Evolutionary conservation across 2,113 vertebrate species (phyloP).

Genomic region (Epinephelus moara): DNA sequence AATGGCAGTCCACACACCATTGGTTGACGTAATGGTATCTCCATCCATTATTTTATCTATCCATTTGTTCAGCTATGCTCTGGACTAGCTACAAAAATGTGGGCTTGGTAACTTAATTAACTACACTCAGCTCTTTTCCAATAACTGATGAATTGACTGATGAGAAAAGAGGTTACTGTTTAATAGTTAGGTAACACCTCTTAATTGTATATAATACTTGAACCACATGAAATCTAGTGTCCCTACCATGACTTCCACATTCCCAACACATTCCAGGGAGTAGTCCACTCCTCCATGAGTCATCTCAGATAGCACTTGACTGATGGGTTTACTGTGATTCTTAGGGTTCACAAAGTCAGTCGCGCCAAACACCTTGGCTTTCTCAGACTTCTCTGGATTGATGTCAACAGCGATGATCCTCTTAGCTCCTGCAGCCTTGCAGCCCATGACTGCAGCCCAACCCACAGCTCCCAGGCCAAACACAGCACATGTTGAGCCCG

Average conservation of each 20-base stretch:
- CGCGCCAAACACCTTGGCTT: constrained; percentile 86
- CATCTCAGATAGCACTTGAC: constrained; percentile 85
- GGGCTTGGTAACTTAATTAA: no score
- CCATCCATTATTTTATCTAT: no score
- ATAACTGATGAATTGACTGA: no score
- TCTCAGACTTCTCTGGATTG: constrained; percentile 87
- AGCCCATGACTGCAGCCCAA: constrained; percentile 88
- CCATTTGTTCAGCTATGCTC: no score
- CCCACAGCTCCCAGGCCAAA: constrained; percentile 91
- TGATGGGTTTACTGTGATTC: constrained; percentile 83
- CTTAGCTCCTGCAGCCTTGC: constrained; percentile 85
- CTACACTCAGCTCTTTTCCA: no score
- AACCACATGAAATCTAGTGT: neutral
- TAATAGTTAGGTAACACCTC: no score
- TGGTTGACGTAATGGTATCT: no score
- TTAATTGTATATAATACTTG: no score
- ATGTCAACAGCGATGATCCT: constrained; percentile 86
- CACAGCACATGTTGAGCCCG: constrained; percentile 87
- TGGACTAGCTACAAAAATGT: no score
- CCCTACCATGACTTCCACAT: constrained; percentile 84
- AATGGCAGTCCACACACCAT: no score
- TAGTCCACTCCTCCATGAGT: constrained; percentile 85
- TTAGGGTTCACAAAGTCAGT: constrained; percentile 86
- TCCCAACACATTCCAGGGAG: constrained; percentile 86
- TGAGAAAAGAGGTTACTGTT: no score